Base-by-base conservation (phyloP, 2,888 invertebrate species). In the Hydraecia micacea region DNA sequence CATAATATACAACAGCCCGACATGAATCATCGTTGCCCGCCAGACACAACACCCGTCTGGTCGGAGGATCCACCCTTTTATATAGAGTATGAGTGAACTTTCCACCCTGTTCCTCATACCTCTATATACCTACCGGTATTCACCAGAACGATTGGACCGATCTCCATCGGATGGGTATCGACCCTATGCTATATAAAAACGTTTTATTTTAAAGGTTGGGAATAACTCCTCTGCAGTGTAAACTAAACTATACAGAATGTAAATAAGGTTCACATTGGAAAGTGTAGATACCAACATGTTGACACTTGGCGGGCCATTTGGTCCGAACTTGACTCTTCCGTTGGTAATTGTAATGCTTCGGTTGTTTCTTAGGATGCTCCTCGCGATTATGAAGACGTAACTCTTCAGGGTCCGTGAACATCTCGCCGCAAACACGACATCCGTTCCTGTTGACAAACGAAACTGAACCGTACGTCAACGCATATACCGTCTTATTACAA, bases 401-500 rank as follows among this genome's bases (percentile, higher is more conserved):
- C 80, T 94, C 92, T 83, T 96, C 96, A 2, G 91, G 86, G 55
- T 84, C 91, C 1, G 86, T 46, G 91, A 96, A 95, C 77, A 92
- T 90, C 62, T 93, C 93, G 25, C 96, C 96, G 89, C 96, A 96
- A 65, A 93, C 93, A 3, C 95, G 91, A 71, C 96, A 96, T 0
- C 96, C 95, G 76, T 91, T 93, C 55, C 95, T 96, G 88, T 18
- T 21, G n/a, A 68, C 77, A 73, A 75, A 60, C 52, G 7, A 74
- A 66, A 80, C 32, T 73, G n/a, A 72, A 55, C 60, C 55, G 1
- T 79, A 75, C 71, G 25, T 42, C n/a, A n/a, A 91, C 91, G 85
- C 52, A 93, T 93, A 39, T 25, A 3, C n/a, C 11, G 55, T n/a
- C 55, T n/a, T 9, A 55, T 55, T 58, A 58, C 55, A n/a, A 58